phyloP scores from a whole-genome alignment of 2,797 vertebrate species.

The Enteromius treurensis region DNA sequence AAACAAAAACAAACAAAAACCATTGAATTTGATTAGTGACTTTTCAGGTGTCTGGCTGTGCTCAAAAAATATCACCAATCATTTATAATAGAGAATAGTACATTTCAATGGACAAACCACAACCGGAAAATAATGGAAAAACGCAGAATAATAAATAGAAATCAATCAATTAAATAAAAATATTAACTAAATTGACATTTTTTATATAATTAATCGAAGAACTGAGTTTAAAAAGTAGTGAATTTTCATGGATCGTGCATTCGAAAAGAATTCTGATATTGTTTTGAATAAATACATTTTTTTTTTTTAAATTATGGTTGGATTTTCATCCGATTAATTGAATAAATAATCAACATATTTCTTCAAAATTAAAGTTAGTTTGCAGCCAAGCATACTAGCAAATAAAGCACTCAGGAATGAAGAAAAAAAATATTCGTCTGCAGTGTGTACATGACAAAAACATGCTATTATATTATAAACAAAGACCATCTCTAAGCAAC shows the following conservation, averaged over 20 bases:
- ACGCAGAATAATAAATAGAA: background rate
- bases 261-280: no score
- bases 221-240: background rate
- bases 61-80: background rate
- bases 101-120: background rate
- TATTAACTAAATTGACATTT: background rate
- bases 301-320: background rate
- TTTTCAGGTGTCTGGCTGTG: background rate
- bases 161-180: background rate
- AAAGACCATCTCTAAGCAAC: background rate
- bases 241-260: background rate
- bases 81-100: no score
- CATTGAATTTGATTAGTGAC: background rate
- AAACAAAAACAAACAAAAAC: background rate
- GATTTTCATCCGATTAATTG: background rate
- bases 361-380: background rate
- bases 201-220: background rate
- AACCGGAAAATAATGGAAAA: background rate
- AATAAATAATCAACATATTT: background rate
- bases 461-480: constrained; percentile 9
- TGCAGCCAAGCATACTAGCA: background rate
- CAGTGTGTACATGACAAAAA: background rate
- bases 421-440: background rate
- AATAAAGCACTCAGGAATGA: background rate
- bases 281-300: no score